A percentile compares a stretch with the other conserved stretches of the same genome.
These are phyloP conservation scores for Addax nasomaculatus DNA, from an alignment of 2,113 vertebrate genomes.

Conservation along the genomic window DNA sequence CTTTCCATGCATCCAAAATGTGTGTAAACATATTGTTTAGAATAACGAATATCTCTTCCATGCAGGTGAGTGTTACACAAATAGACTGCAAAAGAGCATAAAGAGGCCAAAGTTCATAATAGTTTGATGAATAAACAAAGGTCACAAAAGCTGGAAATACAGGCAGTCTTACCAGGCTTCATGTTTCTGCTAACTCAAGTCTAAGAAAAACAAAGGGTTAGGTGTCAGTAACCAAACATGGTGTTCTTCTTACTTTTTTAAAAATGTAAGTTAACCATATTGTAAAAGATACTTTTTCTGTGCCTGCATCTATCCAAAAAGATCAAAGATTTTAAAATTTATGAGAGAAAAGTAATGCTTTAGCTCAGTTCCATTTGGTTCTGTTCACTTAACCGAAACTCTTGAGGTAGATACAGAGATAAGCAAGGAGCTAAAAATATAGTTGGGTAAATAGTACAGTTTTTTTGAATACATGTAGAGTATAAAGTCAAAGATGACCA, in stretches of 20 bases:
- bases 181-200: background rate
- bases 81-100: background rate
- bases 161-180: background rate
- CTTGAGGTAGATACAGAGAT: background rate
- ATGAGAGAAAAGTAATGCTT: background rate
- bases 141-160: background rate
- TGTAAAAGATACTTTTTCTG: background rate
- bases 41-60: background rate
- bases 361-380: background rate
- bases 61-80: background rate
- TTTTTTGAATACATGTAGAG: background rate
- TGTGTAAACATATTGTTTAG: background rate
- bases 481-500: background rate
- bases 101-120: background rate
- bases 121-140: background rate
- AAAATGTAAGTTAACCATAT: background rate
- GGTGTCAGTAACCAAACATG: background rate
- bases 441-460: background rate
- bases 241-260: background rate
- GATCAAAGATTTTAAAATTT: background rate
- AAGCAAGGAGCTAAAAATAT: background rate
- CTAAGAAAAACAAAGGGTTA: constrained; percentile 26
- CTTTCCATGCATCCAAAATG: background rate
- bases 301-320: background rate
- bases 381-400: background rate